Evolutionary conservation across 2,888 invertebrate species (phyloP), one percentile per base, ranked within the genome.

Genomic region (Maniola hyperantus): DNA sequence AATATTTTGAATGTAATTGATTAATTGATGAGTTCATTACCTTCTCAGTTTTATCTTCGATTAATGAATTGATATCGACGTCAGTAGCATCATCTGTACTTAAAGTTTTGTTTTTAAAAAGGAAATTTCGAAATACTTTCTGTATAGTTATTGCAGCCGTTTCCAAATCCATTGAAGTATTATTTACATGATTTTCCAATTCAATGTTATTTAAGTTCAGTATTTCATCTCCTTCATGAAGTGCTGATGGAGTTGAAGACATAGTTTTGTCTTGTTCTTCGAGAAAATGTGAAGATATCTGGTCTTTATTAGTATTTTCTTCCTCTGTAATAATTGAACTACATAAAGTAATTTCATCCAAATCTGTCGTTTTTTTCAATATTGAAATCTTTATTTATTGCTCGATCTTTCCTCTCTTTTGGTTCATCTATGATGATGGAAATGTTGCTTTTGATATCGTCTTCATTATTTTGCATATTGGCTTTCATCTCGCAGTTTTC

Each of bases 111-210:
- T 87, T 91, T 81, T 86, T 89, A 72, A 89, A 89, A 66, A 93
- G 85, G 73, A 93, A 91, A 34, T 87, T 87, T 39, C 93, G 85
- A 76, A 94, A 92, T 62, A 93, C 93, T 81, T 93, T 92, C 79
- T 94, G 94, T 76, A 94, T 94, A n/a, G 94, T 93, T 63, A 93
- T 80, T 34, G 93, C 93, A 34, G 93, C 87, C 70, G 88, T 87
- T 87, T 94, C 87, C 78, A 93, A 79, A 77, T 93, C 84, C 92
- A 94, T 83, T 70, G 75, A 72, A 73, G 76, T 82, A 59, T 72
- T 68, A 66, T 66, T 61, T 18, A 54, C 54, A 8, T 71, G 75
- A 63, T 74, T 71, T 66, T 69, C 73, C 58, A 68, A 70, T 55
- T 71, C 65, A 61, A 15, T 53, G 18, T 51, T 42, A 20, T 48